phyloP scores from a whole-genome alignment of 23 tunicate genomes.

The Diplosoma virens region DNA sequence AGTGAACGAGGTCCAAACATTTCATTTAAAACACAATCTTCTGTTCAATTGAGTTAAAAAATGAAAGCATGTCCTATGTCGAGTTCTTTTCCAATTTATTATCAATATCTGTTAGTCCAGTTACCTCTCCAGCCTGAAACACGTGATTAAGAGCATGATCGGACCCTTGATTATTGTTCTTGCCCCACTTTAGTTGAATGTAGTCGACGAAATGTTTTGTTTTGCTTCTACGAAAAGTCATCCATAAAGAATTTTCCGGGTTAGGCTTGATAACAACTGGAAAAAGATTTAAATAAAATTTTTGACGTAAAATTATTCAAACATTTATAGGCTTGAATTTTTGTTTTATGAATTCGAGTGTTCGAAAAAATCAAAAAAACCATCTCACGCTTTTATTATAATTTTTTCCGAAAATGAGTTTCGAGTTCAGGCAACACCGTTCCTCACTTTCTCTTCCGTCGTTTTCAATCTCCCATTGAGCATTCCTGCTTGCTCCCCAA shows the following conservation, averaged over 20 bases:
- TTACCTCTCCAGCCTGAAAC: background rate
- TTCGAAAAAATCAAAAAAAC: no score
- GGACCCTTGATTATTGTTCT: background rate
- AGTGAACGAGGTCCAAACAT: background rate
- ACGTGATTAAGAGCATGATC: background rate
- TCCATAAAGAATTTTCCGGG: background rate
- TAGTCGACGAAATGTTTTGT: conserved; percentile 2
- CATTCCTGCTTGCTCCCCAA: background rate
- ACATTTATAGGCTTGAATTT: background rate
- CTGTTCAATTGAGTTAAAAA: no score
- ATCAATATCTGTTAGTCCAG: no score
- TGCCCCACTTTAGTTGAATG: conserved; percentile 20
- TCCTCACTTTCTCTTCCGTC: conserved; percentile 24
- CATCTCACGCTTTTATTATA: no score
- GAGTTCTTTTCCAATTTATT: no score
- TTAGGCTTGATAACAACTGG: background rate
- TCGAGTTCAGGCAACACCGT: no score
- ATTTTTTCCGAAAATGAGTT: no score
- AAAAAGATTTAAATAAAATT: background rate
- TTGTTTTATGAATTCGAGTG: no score
- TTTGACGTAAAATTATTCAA: background rate
- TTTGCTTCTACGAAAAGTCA: background rate
- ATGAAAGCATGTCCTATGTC: no score
- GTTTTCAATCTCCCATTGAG: conserved; percentile 16
- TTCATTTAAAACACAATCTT: no score